Percentiles rank a stretch among this genome's conserved stretches.
Conservation (phyloP, 2,797 vertebrate genomes). For the Hypotaenidia philippensis region DNA sequence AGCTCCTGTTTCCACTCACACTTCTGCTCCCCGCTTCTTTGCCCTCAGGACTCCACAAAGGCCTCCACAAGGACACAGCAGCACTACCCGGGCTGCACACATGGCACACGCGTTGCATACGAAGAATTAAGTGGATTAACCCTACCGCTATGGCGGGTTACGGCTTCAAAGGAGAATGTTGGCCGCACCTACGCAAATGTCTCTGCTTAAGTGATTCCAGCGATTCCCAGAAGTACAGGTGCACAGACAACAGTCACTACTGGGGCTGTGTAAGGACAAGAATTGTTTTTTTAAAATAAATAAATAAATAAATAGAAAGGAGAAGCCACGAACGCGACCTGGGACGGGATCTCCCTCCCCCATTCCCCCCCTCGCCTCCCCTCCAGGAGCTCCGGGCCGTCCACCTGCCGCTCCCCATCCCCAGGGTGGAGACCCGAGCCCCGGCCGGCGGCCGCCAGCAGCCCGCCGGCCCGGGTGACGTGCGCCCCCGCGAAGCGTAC, state of each 20-base stretch:
- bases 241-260: conserved; percentile 50
- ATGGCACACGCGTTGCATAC: neutral
- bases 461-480: neutral
- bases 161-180: conserved; percentile 46
- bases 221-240: conserved; percentile 79
- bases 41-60: neutral
- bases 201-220: conserved; percentile 66
- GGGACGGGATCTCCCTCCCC: neutral
- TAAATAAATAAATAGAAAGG: too few species aligned
- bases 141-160: conserved; percentile 28
- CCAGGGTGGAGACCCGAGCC: neutral
- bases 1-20: neutral
- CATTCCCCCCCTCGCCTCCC: too few species aligned
- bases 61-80: neutral
- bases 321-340: neutral
- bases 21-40: neutral
- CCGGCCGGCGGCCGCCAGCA: too few species aligned
- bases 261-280: conserved; percentile 18
- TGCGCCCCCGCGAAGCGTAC: too few species aligned
- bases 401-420: neutral
- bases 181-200: conserved; percentile 39
- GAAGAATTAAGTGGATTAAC: conserved; percentile 65
- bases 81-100: neutral
- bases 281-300: neutral
- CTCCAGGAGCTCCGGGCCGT: neutral